These are phyloP conservation scores for Ormyrus rosae DNA, from an alignment of 2,888 invertebrate species.

Conservation along the genomic window DNA sequence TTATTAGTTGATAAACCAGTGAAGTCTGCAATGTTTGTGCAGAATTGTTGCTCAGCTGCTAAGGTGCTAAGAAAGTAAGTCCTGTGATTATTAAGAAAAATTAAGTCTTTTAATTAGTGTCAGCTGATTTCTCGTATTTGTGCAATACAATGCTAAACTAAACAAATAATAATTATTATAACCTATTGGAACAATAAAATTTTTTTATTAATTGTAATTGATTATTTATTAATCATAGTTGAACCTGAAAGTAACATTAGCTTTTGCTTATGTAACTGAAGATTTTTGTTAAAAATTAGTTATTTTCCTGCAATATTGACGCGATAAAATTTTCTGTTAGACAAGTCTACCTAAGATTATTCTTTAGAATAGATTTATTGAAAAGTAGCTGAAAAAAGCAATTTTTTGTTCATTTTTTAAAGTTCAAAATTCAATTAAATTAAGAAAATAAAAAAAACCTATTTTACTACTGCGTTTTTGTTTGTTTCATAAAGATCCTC, in stretches of 20 bases:
- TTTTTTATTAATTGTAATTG: slow-evolving; percentile 58
- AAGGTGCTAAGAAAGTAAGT: slow-evolving; percentile 74
- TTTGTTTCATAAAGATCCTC: slow-evolving; percentile 7
- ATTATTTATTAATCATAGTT: slow-evolving; percentile 62
- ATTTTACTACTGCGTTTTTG: slow-evolving; percentile 26
- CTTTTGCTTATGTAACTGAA: slow-evolving; percentile 66
- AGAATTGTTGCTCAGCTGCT: slow-evolving; percentile 58
- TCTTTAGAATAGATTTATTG: slow-evolving; percentile 38
- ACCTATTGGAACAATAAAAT: slow-evolving; percentile 74
- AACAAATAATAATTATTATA: slow-evolving; percentile 70
- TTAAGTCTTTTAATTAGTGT: slow-evolving; percentile 70
- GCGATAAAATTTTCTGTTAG: slow-evolving; percentile 65
- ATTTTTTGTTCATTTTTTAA: slow-evolving; percentile 44
- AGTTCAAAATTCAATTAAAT: slow-evolving; percentile 31
- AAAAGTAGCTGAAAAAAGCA: slow-evolving; percentile 56
- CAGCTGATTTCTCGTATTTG: slow-evolving; percentile 63
- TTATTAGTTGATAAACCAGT: slow-evolving; percentile 68
- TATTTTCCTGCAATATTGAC: slow-evolving; percentile 70
- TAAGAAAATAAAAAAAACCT: slow-evolving; percentile 31
- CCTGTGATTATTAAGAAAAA: slow-evolving; percentile 75
- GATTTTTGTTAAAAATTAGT: slow-evolving; percentile 64
- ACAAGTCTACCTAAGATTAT: slow-evolving; percentile 51
- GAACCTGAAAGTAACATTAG: slow-evolving; percentile 75
- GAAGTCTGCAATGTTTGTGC: slow-evolving; percentile 58
- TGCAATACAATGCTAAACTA: slow-evolving; percentile 67